A percentile compares a stretch with the other conserved stretches of the same genome.
Conservation (phyloP, 2,113 vertebrate genomes). For the Zosterops borbonicus region DNA sequence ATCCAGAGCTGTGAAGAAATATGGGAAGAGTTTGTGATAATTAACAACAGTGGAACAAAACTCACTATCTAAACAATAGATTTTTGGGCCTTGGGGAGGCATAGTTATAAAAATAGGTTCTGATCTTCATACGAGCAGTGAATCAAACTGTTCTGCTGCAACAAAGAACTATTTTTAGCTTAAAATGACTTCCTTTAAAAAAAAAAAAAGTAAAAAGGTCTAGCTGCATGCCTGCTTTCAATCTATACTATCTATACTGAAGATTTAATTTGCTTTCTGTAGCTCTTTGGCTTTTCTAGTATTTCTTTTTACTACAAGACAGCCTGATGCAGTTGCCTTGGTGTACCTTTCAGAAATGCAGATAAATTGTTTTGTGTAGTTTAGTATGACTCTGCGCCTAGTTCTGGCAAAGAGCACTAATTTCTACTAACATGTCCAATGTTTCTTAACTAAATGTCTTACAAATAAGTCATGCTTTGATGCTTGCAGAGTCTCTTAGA, state of each 20-base stretch:
- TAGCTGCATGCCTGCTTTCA: background rate
- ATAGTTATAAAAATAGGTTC: background rate
- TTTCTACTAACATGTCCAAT: background rate
- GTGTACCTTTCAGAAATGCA: background rate
- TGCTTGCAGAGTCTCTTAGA: background rate
- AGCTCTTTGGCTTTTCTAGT: background rate
- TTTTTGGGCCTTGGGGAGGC: background rate
- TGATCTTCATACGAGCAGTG: background rate
- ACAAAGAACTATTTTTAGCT: background rate
- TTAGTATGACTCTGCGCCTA: background rate
- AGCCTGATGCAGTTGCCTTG: background rate
- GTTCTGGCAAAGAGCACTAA: background rate
- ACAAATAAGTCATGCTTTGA: background rate
- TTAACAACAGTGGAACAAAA: background rate
- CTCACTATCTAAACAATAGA: background rate
- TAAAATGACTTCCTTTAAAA: background rate
- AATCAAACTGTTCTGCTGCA: background rate
- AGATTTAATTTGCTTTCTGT: background rate
- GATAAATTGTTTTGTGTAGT: background rate
- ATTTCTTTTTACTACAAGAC: background rate
- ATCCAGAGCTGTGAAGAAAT: background rate
- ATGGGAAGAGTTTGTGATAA: background rate
- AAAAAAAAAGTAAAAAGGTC: background rate
- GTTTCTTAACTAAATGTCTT: background rate
- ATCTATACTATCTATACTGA: background rate